Base-by-base conservation (phyloP, 1,140 invertebrate species). In the Drosophila aff. region DNA sequence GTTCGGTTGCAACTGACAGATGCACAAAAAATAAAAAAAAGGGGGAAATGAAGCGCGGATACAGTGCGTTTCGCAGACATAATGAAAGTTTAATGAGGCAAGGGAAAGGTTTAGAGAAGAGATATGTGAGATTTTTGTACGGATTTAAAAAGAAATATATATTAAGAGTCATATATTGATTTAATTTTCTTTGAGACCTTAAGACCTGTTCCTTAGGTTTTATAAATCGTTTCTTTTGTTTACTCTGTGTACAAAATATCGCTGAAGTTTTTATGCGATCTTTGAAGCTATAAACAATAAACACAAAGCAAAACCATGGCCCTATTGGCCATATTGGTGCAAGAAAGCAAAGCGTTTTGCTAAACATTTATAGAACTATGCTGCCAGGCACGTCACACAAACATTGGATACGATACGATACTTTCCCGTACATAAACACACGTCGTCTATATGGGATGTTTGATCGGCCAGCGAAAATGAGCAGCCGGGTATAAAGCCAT, bases 351-450 rank as follows among this genome's bases (percentile, higher is more conserved):
- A 46, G 9, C 38, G 38, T 66, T 77, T 83, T 71, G 80, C 66
- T 78, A 85, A 81, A 84, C 82, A 86, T 81, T 84, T 81, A 78
- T 84, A 84, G 82, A 83, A 83, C 77, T 84, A 81, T 78, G 73
- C 43, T 68, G 65, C 53, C 16, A n/a, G 53, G 21, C 53, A 55
- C 52, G 52, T 55, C 52, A 38, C 65, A 15, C 26, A 69, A 53
- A 47, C 64, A 66, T 66, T n/a, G n/a, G 23, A 23, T 23, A 23
- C 23, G 47, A 44, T 53, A 23, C 53, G 36, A 38, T 52, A 28
- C 46, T 50, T 28, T 1, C 2, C 15, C 21, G 21, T n/a, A 40
- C 36, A 43, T 67, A 43, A 66, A 72, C 69, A 59, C 60, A 62
- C 23, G 23, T 23, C 59, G 52, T 60, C 31, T 76, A 36, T 62